Conservation (phyloP, 1,140 invertebrate genomes). For the Meteorus sp. region DNA sequence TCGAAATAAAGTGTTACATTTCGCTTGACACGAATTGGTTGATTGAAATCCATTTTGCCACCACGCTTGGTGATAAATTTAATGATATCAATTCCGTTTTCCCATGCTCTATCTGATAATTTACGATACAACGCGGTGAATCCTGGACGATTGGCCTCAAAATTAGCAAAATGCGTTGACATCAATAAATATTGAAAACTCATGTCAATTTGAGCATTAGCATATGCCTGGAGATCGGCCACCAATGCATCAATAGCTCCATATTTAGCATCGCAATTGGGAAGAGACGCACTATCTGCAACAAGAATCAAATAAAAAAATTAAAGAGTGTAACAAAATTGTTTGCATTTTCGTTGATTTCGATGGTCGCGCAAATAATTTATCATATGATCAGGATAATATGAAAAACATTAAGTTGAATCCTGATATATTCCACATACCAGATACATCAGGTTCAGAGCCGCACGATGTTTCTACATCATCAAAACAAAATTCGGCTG, state of each 20-base stretch:
- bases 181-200: conserved; percentile 76
- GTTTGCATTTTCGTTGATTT: too few species aligned
- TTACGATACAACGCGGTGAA: conserved; percentile 75
- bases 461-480: conserved; percentile 64
- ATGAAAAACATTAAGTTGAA: too few species aligned
- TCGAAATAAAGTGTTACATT: conserved; percentile 32
- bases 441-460: conserved; percentile 39
- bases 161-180: conserved; percentile 77
- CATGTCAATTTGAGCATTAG: conserved; percentile 66
- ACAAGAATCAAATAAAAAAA: conserved; percentile 23
- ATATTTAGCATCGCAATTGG: conserved; percentile 70
- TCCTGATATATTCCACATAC: too few species aligned
- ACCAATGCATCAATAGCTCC: conserved; percentile 62
- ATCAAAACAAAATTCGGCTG: conserved; percentile 65
- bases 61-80: conserved; percentile 77
- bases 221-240: conserved; percentile 62
- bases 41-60: conserved; percentile 58
- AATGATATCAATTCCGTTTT: conserved; percentile 72
- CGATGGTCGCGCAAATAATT: too few species aligned
- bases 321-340: conserved; percentile 27
- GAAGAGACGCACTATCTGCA: too few species aligned
- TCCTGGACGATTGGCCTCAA: conserved; percentile 72
- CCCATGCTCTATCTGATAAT: conserved; percentile 74
- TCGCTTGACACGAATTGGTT: conserved; percentile 41
- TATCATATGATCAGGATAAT: too few species aligned